Conservation (phyloP, 2,113 vertebrate genomes). For the Cryptomyrus ogoouensis region DNA sequence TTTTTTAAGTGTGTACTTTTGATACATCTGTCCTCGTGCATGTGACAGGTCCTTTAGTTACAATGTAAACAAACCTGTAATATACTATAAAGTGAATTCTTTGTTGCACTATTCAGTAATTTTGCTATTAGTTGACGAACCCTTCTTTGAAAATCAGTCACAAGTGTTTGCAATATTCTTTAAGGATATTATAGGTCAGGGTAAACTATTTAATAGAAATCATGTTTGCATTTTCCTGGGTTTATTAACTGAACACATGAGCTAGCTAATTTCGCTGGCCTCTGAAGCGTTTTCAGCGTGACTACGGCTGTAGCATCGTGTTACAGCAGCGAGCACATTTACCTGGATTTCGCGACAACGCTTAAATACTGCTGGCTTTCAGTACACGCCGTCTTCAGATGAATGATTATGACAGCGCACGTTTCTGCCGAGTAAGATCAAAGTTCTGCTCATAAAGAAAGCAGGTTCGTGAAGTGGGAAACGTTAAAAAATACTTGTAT, state of each 20-base stretch:
- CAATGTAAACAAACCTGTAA: not conserved
- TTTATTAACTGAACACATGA: not conserved
- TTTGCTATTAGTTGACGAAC: not conserved
- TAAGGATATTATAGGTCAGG: not conserved
- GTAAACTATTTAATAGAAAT: too few species aligned
- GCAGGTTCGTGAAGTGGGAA: not conserved
- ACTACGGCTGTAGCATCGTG: not conserved
- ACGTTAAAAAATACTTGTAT: not conserved
- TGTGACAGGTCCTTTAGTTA: not conserved
- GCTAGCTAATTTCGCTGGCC: not conserved
- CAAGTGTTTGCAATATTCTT: not conserved
- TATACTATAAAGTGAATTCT: not conserved
- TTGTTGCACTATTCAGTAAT: not conserved
- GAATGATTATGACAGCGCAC: too few species aligned
- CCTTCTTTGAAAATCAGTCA: not conserved
- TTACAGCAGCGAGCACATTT: not conserved
- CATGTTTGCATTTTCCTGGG: not conserved
- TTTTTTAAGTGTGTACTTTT: not conserved
- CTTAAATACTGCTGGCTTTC: too few species aligned
- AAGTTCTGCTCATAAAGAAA: not conserved
- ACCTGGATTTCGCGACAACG: too few species aligned
- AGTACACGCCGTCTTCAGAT: too few species aligned
- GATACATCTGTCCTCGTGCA: not conserved
- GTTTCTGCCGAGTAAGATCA: too few species aligned
- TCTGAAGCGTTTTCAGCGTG: too few species aligned